These are phyloP conservation scores for Microtus pennsylvanicus DNA, from an alignment of 2,113 vertebrate genomes.

Conservation along the genomic window DNA sequence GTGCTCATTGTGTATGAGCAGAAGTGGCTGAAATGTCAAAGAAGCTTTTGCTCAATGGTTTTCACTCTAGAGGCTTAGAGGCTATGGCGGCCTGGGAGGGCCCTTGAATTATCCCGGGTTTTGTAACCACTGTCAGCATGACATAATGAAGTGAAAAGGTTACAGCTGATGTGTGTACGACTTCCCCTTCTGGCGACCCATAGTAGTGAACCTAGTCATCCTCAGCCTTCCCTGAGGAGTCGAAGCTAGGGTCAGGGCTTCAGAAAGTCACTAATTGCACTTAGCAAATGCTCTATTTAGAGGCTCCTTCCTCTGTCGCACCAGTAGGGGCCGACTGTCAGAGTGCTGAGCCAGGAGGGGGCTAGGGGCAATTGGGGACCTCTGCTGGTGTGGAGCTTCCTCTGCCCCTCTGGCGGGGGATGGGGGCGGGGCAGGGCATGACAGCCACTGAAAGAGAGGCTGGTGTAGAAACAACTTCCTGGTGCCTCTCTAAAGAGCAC, in stretches of 20 bases:
- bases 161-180: background rate
- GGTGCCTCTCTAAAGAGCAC: slow-evolving; percentile 43
- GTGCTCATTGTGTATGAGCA: slow-evolving; percentile 74
- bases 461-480: slow-evolving; percentile 42
- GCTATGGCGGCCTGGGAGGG: slow-evolving; percentile 53
- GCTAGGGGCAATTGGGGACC: background rate
- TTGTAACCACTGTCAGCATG: slow-evolving; percentile 75
- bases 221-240: background rate
- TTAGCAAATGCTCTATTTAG: background rate
- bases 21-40: slow-evolving; percentile 77
- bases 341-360: background rate
- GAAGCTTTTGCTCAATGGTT: slow-evolving; percentile 63
- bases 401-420: background rate
- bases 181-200: background rate
- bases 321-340: background rate
- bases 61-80: slow-evolving; percentile 65
- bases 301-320: background rate
- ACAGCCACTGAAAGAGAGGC: background rate
- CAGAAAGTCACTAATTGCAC: background rate
- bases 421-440: too few species aligned
- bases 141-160: slow-evolving; percentile 60
- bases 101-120: slow-evolving; percentile 55
- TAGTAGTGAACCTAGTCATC: background rate
- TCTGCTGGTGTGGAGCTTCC: background rate
- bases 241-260: background rate